Conservation (phyloP, 2,797 vertebrate species). For the Macrochelys suwanniensis region DNA sequence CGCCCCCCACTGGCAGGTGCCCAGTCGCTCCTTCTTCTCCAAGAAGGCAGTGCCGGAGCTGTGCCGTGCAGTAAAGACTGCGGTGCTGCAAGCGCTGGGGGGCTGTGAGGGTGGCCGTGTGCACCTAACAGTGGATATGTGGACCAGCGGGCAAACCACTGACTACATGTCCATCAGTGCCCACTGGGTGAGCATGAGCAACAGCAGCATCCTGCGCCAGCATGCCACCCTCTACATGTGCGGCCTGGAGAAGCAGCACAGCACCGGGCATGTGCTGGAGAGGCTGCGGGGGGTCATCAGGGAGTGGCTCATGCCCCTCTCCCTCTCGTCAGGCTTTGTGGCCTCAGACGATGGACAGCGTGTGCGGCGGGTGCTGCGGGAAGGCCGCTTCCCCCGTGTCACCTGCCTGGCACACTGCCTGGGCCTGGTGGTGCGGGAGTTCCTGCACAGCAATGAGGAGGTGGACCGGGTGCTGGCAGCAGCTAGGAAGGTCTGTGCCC, state of each 20-base stretch:
- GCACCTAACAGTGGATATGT: not conserved
- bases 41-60: not conserved
- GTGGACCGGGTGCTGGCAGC: not conserved
- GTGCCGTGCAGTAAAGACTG: not conserved
- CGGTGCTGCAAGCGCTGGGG: not conserved
- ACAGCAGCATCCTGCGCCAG: not conserved
- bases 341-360: not conserved
- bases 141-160: not conserved
- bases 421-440: not conserved
- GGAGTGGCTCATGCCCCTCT: not conserved
- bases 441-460: not conserved
- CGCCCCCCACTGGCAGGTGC: not conserved
- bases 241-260: not conserved
- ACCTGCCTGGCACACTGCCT: not conserved
- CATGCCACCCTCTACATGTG: not conserved
- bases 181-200: not conserved
- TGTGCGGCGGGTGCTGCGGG: not conserved
- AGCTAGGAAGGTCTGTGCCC: not conserved
- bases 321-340: not conserved
- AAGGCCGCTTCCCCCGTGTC: not conserved
- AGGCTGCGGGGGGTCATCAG: not conserved
- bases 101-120: not conserved
- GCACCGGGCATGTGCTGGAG: not conserved
- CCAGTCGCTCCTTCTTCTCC: not conserved
- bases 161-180: not conserved